A percentile compares a stretch with the other conserved stretches of the same genome.
phyloP scores from a whole-genome alignment of 2,113 vertebrate species.

The Chaetodon auriga region DNA sequence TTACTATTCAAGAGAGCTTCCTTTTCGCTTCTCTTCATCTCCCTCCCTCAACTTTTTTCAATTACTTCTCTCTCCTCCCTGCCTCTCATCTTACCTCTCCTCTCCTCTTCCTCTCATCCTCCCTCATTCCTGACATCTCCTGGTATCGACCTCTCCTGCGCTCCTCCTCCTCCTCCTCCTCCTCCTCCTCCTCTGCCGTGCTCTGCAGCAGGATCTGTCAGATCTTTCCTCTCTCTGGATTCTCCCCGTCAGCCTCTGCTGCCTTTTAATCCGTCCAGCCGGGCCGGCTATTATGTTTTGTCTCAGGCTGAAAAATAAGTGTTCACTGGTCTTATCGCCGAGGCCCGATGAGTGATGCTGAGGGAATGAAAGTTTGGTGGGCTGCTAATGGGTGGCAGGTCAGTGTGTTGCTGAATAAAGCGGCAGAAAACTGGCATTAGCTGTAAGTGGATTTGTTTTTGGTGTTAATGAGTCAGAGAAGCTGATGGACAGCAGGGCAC shows the following conservation, averaged over 20 bases:
- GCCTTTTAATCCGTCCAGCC: conserved; percentile 59
- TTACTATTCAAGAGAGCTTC: neutral
- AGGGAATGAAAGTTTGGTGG: conserved; percentile 7
- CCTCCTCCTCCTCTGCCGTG: neutral
- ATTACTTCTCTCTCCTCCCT: neutral
- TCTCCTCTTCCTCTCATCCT: neutral
- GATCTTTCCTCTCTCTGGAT: conserved; percentile 59
- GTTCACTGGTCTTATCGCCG: conserved; percentile 21
- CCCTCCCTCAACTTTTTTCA: neutral
- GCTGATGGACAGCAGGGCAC: conserved; percentile 52
- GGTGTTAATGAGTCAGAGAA: conserved; percentile 51
- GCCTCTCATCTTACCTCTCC: neutral
- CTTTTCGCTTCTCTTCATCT: neutral
- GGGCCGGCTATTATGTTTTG: conserved; percentile 33
- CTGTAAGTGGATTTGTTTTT: conserved; percentile 49
- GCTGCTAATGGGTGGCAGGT: conserved; percentile 24
- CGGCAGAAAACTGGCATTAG: conserved; percentile 36
- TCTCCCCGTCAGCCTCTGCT: conserved; percentile 43
- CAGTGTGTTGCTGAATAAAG: conserved; percentile 28
- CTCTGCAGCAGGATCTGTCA: conserved; percentile 53
- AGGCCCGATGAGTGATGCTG: conserved; percentile 18
- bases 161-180: neutral
- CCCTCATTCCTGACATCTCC: conserved; percentile 13
- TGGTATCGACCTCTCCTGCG: conserved; percentile 17
- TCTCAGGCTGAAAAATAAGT: conserved; percentile 23